Percentiles rank a stretch among this genome's conserved stretches.
phyloP scores from a whole-genome alignment of 2,113 vertebrate genomes.

The Bungarus multicinctus region DNA sequence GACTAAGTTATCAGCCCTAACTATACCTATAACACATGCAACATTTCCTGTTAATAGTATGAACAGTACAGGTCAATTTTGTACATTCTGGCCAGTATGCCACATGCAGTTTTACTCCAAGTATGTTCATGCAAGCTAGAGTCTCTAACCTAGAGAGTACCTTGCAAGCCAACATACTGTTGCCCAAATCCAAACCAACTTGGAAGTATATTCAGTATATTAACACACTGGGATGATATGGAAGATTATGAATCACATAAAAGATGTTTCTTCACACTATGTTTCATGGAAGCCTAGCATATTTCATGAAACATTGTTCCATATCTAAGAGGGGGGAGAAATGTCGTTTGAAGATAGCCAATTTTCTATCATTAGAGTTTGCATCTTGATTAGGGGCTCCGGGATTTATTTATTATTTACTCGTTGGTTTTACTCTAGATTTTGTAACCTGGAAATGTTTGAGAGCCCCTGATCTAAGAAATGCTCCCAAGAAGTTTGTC shows the following conservation, averaged over 20 bases:
- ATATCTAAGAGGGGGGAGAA: not conserved
- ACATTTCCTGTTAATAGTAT: not conserved
- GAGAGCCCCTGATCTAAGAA: not conserved
- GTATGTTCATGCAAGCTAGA: not conserved
- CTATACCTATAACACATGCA: not conserved
- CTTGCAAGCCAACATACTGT: not conserved
- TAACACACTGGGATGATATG: not conserved
- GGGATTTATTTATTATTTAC: not conserved
- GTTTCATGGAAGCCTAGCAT: not conserved
- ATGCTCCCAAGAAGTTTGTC: not conserved
- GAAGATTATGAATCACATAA: not conserved
- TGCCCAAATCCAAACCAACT: not conserved
- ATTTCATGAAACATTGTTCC: not conserved
- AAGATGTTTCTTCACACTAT: not conserved
- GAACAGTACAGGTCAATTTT: not conserved
- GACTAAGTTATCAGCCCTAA: not conserved
- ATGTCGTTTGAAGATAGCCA: not conserved
- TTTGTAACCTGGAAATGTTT: not conserved
- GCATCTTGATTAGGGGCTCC: not conserved
- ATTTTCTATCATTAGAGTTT: not conserved
- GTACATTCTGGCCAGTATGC: not conserved
- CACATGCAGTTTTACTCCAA: not conserved
- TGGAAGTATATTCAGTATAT: not conserved
- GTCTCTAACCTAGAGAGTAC: not conserved
- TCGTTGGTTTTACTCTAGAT: not conserved